Percentiles rank a stretch among this genome's conserved stretches.
phyloP scores from a whole-genome alignment of 2,113 vertebrate species.

The Motacilla alba region DNA sequence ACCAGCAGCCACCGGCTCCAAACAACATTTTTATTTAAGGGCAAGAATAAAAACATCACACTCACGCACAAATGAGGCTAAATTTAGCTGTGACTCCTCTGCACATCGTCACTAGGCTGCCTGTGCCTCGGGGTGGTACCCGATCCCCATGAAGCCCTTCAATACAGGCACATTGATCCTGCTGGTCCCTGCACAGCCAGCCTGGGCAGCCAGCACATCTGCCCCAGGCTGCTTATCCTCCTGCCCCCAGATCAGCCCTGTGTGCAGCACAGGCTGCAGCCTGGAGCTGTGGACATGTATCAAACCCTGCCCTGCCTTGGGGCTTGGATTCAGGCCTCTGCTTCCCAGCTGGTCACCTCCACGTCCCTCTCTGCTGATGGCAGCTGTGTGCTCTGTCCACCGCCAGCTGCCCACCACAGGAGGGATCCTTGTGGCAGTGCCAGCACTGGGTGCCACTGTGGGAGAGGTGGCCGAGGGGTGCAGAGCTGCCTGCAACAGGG shows the following conservation, averaged over 20 bases:
- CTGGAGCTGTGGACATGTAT: fast-evolving
- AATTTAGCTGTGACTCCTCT: conserved; percentile 23
- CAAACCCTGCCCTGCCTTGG: background rate
- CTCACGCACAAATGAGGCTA: background rate
- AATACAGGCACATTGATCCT: fast-evolving
- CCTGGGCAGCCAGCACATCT: background rate
- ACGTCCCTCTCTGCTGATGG: fast-evolving
- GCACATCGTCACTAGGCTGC: background rate
- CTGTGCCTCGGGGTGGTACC: background rate
- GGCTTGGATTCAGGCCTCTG: background rate
- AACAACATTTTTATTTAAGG: background rate
- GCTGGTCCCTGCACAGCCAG: background rate
- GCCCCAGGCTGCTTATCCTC: background rate
- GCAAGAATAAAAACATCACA: background rate
- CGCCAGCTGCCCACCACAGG: background rate
- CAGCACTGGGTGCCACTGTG: background rate
- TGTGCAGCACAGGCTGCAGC: background rate
- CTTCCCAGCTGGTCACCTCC: background rate
- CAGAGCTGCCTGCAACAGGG: background rate
- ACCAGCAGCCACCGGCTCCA: background rate
- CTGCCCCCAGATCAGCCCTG: background rate
- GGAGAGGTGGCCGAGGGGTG: background rate
- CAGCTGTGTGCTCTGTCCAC: background rate
- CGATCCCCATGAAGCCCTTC: background rate
- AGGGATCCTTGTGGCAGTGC: background rate